Conservation (phyloP, 2,113 vertebrate species). For the Lota lota region DNA sequence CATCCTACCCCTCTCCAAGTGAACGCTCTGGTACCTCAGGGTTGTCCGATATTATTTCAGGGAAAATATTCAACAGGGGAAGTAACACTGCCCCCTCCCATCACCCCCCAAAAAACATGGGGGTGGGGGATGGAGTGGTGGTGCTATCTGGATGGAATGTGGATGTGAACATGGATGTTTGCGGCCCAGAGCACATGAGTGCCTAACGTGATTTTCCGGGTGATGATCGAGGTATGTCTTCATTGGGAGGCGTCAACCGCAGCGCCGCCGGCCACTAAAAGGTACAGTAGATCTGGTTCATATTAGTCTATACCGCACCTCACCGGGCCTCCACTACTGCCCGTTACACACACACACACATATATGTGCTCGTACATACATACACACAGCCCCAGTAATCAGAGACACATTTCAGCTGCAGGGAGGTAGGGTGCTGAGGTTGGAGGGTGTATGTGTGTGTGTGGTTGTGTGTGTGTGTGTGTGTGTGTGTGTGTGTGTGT, state of each 20-base stretch:
- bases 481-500: conserved; percentile 21
- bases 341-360: conserved; percentile 33
- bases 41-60: conserved; percentile 58
- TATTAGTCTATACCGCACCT: conserved; percentile 48
- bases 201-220: conserved; percentile 60
- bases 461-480: conserved; percentile 24
- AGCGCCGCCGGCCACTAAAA: conserved; percentile 31
- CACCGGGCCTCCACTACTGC: conserved; percentile 44
- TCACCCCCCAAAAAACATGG: conserved; percentile 40
- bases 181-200: conserved; percentile 31
- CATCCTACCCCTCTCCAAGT: background rate
- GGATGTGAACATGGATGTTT: conserved; percentile 34
- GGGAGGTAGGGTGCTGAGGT: conserved; percentile 25
- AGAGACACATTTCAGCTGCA: conserved; percentile 65
- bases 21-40: conserved; percentile 17
- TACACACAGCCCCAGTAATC: conserved; percentile 54
- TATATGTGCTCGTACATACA: too few relatives aligned
- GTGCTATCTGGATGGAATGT: conserved; percentile 24
- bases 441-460: conserved; percentile 18
- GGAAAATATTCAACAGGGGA: conserved; percentile 26
- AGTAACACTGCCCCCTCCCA: conserved; percentile 45
- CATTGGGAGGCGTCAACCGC: conserved; percentile 41
- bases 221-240: conserved; percentile 55
- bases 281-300: conserved; percentile 60
- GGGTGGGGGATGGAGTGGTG: background rate